Percentiles rank a stretch among this genome's conserved stretches.
These are phyloP conservation scores for Bursaphelenchus okinawaensis DNA, from an alignment of 2,888 invertebrate species.

Conservation along the genomic window DNA sequence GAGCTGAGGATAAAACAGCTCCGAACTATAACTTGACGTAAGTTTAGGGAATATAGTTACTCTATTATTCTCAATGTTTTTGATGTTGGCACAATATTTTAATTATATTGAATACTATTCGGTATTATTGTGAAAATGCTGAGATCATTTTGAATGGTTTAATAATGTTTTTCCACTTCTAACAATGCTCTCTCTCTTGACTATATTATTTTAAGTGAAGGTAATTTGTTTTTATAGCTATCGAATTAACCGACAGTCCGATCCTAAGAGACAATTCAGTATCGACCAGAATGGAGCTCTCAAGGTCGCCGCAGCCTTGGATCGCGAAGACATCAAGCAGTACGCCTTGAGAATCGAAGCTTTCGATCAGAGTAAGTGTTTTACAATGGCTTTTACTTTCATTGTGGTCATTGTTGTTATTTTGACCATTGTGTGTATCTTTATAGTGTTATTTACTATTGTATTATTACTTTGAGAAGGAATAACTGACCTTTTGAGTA, in stretches of 20 bases:
- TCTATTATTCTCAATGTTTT: slow-evolving; percentile 10
- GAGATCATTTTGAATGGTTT: background rate
- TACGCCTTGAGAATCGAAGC: slow-evolving; percentile 94
- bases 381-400: too few species aligned
- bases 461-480: too few species aligned
- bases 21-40: slow-evolving; percentile 52
- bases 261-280: slow-evolving; percentile 84
- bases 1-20: slow-evolving; percentile 48
- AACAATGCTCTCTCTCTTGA: background rate
- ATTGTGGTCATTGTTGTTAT: too few species aligned
- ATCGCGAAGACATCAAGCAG: slow-evolving; percentile 86
- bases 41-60: slow-evolving; percentile 33
- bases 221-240: slow-evolving; percentile 39
- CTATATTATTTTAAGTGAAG: background rate
- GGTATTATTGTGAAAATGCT: background rate
- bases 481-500: too few species aligned
- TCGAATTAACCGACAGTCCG: slow-evolving; percentile 79
- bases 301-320: slow-evolving; percentile 82
- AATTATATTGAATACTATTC: background rate
- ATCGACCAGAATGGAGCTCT: slow-evolving; percentile 92
- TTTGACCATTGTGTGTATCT: too few species aligned
- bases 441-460: too few species aligned
- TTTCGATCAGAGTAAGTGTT: slow-evolving; percentile 76
- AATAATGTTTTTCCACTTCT: too few species aligned
- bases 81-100: too few species aligned